phyloP scores from a whole-genome alignment of 2,888 invertebrate species.

The Polylopha cassiicola region DNA sequence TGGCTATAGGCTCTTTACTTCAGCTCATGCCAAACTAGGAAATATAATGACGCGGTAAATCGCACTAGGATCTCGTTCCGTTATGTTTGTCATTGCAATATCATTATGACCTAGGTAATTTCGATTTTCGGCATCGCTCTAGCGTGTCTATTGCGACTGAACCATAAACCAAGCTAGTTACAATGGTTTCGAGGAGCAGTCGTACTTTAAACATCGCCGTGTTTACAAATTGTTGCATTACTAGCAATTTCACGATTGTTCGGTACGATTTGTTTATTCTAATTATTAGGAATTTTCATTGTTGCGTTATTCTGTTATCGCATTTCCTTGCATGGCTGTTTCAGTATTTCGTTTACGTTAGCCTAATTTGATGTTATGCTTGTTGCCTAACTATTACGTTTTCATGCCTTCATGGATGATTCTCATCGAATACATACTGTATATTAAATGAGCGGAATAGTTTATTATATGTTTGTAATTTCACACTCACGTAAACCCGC shows the following conservation, averaged over 20 bases:
- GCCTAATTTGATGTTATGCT: too few relatives aligned
- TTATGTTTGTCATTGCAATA: conserved; percentile 1
- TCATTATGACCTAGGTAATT: not conserved
- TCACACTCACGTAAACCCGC: too few relatives aligned
- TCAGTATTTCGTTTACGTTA: not conserved
- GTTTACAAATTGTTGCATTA: conserved; percentile 70
- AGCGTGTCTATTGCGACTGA: conserved; percentile 1
- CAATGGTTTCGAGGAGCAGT: conserved; percentile 47
- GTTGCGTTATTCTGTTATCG: conserved; percentile 36
- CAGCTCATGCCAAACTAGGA: too few relatives aligned
- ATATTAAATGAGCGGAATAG: too few relatives aligned
- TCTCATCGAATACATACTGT: too few relatives aligned
- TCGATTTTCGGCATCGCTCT: not conserved
- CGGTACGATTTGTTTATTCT: conserved; percentile 56
- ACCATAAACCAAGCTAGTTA: conserved; percentile 35
- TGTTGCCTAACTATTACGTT: too few relatives aligned
- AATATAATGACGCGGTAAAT: too few relatives aligned
- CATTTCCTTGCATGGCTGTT: conserved; percentile 28
- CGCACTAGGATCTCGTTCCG: too few relatives aligned
- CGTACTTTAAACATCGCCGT: conserved; percentile 47
- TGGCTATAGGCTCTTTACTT: too few relatives aligned
- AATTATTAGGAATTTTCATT: conserved; percentile 54
- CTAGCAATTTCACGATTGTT: conserved; percentile 50
- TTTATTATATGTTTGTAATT: too few relatives aligned
- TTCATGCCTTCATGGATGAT: too few relatives aligned